A percentile compares a stretch with the other conserved stretches of the same genome.
Evolutionary conservation across 2,113 vertebrate genomes (phyloP).

Genomic region (Cromileptes altivelis): DNA sequence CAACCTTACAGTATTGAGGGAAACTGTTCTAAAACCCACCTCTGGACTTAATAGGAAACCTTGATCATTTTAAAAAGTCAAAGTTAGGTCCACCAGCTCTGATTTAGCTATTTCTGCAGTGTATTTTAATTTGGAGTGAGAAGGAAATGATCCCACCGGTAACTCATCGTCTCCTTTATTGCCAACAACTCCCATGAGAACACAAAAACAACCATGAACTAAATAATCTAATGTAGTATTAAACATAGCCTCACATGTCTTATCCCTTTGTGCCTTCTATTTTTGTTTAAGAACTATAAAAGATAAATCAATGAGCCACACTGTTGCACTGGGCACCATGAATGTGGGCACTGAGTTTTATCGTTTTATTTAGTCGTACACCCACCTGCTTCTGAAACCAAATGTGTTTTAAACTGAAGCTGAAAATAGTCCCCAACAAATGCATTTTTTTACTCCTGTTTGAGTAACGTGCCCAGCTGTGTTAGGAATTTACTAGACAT

Average conservation of each 20-base stretch:
- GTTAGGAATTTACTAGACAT: neutral
- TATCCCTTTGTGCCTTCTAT: too few relatives aligned
- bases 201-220: neutral
- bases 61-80: neutral
- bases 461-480: neutral
- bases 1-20: neutral
- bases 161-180: neutral
- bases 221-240: neutral
- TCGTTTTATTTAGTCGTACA: neutral
- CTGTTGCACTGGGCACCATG: neutral
- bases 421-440: neutral
- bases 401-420: neutral
- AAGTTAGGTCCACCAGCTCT: neutral
- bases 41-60: neutral
- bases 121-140: neutral
- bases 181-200: neutral
- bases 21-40: neutral
- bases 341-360: neutral
- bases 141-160: neutral
- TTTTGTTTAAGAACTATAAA: neutral
- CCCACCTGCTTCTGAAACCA: neutral
- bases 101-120: neutral
- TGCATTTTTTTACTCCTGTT: neutral
- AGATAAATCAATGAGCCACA: neutral
- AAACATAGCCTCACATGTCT: neutral